Evolutionary conservation across 2,113 vertebrate genomes (phyloP).

Genomic region (Stegostoma tigrinum): DNA sequence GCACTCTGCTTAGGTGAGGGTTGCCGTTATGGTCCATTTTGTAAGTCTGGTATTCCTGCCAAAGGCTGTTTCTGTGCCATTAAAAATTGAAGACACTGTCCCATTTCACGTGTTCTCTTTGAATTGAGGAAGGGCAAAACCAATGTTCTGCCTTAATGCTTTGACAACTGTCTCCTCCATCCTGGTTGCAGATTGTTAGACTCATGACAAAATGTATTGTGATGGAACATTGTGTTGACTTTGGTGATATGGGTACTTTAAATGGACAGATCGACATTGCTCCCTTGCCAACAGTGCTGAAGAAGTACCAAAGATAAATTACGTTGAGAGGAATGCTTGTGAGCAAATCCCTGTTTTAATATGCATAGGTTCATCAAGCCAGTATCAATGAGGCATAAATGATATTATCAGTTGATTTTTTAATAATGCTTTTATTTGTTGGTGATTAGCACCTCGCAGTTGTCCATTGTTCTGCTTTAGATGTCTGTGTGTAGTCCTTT

Average conservation of each 20-base stretch:
- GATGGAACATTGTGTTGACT: neutral
- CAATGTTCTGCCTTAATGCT: neutral
- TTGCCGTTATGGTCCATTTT: neutral
- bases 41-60: neutral
- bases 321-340: neutral
- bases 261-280: neutral
- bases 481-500: constrained; percentile 52
- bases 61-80: neutral
- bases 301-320: neutral
- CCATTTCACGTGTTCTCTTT: neutral
- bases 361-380: neutral
- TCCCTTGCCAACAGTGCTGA: neutral
- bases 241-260: neutral
- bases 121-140: neutral
- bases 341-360: neutral
- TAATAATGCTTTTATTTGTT: neutral
- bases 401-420: neutral
- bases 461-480: constrained; percentile 43
- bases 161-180: neutral
- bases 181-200: neutral
- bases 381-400: neutral
- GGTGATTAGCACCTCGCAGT: constrained; percentile 35
- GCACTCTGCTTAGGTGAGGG: neutral
- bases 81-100: neutral
- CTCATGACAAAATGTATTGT: neutral